Conservation (phyloP, 2,797 vertebrate species). For the Helarctos malayanus region DNA sequence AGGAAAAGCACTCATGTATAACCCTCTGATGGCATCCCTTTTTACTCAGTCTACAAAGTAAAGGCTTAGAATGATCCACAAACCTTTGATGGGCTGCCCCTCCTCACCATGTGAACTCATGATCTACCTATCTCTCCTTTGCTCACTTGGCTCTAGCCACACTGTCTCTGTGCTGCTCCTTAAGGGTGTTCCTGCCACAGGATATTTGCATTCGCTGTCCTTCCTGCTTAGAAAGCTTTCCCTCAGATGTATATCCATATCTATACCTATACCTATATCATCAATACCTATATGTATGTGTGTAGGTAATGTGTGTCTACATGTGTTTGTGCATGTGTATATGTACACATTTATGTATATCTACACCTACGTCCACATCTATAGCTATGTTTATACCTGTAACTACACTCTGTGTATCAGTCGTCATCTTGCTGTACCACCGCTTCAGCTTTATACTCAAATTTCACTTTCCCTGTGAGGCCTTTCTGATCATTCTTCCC, state of each 20-base stretch:
- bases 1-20: background rate
- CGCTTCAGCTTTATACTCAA: background rate
- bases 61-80: background rate
- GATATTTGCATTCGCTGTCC: background rate
- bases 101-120: no score
- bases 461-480: background rate
- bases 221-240: background rate
- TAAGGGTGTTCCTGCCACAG: no score
- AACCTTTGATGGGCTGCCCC: background rate
- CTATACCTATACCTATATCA: background rate
- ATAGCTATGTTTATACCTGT: background rate
- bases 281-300: background rate
- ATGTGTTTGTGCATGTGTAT: background rate
- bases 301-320: background rate
- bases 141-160: background rate
- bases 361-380: background rate
- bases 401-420: background rate
- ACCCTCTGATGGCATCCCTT: background rate
- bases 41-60: background rate
- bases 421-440: background rate
- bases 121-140: background rate
- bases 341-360: background rate
- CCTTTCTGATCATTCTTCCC: background rate
- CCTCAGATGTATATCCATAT: background rate
- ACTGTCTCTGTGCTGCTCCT: background rate